Base-by-base conservation (phyloP, 2,797 vertebrate genomes). In the Gila robusta region DNA sequence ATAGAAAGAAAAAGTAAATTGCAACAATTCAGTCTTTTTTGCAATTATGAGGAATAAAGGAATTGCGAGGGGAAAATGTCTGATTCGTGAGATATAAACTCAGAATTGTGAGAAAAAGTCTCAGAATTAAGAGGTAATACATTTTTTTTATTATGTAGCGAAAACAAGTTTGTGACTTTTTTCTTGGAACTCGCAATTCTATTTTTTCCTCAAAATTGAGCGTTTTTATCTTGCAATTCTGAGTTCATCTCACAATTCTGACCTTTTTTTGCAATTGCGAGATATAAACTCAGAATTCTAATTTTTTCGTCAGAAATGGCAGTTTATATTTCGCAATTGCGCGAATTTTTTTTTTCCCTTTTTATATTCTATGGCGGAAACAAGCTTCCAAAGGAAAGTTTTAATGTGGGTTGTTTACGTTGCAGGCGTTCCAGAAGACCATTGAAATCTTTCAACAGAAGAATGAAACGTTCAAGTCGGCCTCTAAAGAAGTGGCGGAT, bases 401-500 rank as follows among this genome's bases (percentile, higher is more conserved):
- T 81, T n/a, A 23, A 0, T 21, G 35, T 59, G 23, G 7, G 26
- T 28, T 26, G 19, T 81, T 56, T 72, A 5, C 17, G 2, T 86
- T 86, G 11, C 49, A 86, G 84, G 84, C 84, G 0, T 96, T 98
- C 90, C 95, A 96, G 87, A 93, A 94, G 82, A 97, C 97, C n/a
- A 96, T 97, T 56, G 94, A 96, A 35, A 94, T 95, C 88, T 98
- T 97, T 92, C 96, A 96, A 86, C 96, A 96, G 93, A 98, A 97
- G 89, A 96, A 98, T 79, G 96, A 98, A 94, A 97, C 97, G 5
- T 98, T 99, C 92, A 96, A 95, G 93, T 91, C 95, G 0, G 97
- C 97, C 11, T 96, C 96, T 12, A 98, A 96, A 93, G 97, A 97
- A 86, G 91, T 59, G n/a, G 92, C 59, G 41, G 93, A 95, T n/a